Percentiles rank a stretch among this genome's conserved stretches.
These are phyloP conservation scores for Chironomus riparius DNA, from an alignment of 2,888 invertebrate genomes.

Conservation along the genomic window DNA sequence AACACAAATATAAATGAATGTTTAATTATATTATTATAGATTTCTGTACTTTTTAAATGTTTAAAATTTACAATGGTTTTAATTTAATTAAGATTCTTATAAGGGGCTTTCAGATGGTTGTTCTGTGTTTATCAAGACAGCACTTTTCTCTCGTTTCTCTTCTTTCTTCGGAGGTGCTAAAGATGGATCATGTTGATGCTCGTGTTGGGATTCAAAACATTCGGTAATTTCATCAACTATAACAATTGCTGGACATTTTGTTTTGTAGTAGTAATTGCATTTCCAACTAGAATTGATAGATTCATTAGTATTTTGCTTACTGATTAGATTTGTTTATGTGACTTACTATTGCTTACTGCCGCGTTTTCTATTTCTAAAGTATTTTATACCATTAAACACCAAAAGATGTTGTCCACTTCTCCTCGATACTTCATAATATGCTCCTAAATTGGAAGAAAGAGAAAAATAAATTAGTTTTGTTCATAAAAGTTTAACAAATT, in stretches of 20 bases:
- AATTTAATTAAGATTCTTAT: no score
- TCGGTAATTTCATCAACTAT: constrained; percentile 40
- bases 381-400: constrained; percentile 42
- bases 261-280: constrained; percentile 43
- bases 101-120: neutral
- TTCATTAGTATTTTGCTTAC: constrained; percentile 31
- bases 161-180: neutral
- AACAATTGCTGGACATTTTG: constrained; percentile 42
- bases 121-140: neutral
- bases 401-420: constrained; percentile 42
- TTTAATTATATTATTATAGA: neutral
- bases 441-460: neutral
- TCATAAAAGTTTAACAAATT: no score
- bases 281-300: constrained; percentile 34
- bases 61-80: neutral
- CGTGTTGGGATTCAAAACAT: constrained; percentile 39
- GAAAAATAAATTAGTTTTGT: neutral
- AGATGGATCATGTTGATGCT: constrained; percentile 38
- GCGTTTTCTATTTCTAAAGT: constrained; percentile 42
- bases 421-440: constrained; percentile 41
- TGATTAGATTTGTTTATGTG: neutral
- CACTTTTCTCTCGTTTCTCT: neutral
- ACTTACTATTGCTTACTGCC: constrained; percentile 40
- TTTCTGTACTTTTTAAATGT: neutral
- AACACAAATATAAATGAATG: neutral